Evolutionary conservation across 2,888 invertebrate species (phyloP).

Genomic region (Spialia ferax): DNA sequence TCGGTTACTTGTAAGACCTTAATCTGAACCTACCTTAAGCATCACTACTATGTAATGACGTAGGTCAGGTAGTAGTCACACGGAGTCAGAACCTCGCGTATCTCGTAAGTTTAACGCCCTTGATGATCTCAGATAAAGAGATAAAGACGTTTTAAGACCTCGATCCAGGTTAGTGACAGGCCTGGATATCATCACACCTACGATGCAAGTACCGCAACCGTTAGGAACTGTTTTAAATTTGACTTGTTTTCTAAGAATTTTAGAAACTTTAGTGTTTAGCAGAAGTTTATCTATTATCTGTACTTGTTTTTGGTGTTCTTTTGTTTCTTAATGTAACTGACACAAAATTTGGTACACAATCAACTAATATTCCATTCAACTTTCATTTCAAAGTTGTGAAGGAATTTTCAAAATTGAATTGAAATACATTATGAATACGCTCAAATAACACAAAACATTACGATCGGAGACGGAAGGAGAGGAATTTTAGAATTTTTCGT

Average conservation of each 20-base stretch:
- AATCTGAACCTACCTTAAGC: not conserved
- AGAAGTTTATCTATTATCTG: not conserved
- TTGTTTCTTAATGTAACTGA: too few relatives aligned
- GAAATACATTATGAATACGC: not conserved
- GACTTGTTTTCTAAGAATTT: conserved; percentile 14
- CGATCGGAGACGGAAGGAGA: not conserved
- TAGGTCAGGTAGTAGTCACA: conserved; percentile 35
- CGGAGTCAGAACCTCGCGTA: conserved; percentile 25
- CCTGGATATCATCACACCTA: not conserved
- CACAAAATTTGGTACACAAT: too few relatives aligned
- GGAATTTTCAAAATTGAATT: not conserved
- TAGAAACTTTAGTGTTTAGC: not conserved
- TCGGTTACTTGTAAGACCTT: not conserved
- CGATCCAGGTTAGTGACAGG: conserved; percentile 25
- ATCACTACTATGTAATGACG: conserved; percentile 25
- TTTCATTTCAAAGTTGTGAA: not conserved
- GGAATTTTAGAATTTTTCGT: conserved; percentile 9
- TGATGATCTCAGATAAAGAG: conserved; percentile 31
- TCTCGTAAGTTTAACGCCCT: conserved; percentile 30
- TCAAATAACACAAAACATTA: not conserved
- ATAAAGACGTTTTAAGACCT: conserved; percentile 30
- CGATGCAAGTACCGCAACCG: conserved; percentile 18
- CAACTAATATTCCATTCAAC: not conserved
- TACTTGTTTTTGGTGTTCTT: not conserved
- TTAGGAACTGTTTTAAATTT: conserved; percentile 20